These are phyloP conservation scores for Aethina tumida DNA, from an alignment of 1,140 invertebrate genomes.

Conservation along the genomic window DNA sequence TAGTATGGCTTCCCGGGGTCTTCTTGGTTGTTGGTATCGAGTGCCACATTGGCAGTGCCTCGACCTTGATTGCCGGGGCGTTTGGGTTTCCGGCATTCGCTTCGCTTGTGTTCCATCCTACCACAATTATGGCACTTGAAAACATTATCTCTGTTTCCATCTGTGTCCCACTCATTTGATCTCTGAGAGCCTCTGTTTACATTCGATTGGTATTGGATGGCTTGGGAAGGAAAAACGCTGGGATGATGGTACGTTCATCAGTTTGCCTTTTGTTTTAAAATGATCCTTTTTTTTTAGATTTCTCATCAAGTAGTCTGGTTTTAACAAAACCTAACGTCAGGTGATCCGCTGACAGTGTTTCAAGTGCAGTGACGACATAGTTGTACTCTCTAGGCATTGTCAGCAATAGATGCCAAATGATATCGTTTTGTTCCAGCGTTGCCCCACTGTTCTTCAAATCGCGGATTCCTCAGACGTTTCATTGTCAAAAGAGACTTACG, in stretches of 20 bases:
- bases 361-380: conserved; percentile 35
- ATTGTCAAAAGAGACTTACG: conserved; percentile 2
- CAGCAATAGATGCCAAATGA: conserved; percentile 32
- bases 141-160: neutral
- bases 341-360: conserved; percentile 33
- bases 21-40: too few relatives aligned
- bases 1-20: too few relatives aligned
- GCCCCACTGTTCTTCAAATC: conserved; percentile 16
- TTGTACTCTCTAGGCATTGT: conserved; percentile 32
- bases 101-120: conserved; percentile 5
- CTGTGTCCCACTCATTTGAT: too few relatives aligned
- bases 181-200: too few relatives aligned
- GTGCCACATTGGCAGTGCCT: too few relatives aligned
- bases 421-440: conserved; percentile 17
- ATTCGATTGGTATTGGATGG: too few relatives aligned
- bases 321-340: conserved; percentile 23
- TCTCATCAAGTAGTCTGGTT: conserved; percentile 10
- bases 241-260: too few relatives aligned
- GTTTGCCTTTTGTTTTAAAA: neutral
- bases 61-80: too few relatives aligned
- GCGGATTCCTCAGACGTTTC: conserved; percentile 12
- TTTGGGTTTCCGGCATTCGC: conserved; percentile 6
- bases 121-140: conserved; percentile 10
- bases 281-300: conserved; percentile 8
- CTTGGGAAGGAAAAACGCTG: too few relatives aligned